phyloP scores from a whole-genome alignment of 2,888 invertebrate genomes.

The Volucella bombylans region DNA sequence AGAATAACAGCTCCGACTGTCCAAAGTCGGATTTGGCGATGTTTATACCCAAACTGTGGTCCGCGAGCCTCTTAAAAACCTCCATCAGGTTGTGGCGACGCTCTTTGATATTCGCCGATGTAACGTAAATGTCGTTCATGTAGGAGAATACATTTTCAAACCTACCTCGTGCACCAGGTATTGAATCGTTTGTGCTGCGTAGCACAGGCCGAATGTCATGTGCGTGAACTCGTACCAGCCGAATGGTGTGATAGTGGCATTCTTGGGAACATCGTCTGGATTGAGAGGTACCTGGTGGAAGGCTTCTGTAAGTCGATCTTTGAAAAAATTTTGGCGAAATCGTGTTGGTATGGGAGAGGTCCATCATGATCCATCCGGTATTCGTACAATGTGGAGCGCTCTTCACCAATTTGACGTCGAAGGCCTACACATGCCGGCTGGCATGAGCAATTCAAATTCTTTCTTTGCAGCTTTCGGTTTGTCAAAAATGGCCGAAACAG shows the following conservation, averaged over 20 bases:
- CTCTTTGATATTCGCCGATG: background rate
- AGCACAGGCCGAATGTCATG: no score
- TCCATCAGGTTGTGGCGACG: no score
- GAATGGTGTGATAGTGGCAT: constrained; percentile 37
- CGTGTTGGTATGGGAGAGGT: no score
- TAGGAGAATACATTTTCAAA: constrained; percentile 18
- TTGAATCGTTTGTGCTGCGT: constrained; percentile 19
- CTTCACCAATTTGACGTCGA: constrained; percentile 16
- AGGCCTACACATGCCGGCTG: background rate
- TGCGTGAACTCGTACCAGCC: constrained; percentile 3
- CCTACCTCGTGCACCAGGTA: constrained; percentile 10
- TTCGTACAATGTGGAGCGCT: constrained; percentile 12
- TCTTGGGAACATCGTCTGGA: constrained; percentile 24
- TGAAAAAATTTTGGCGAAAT: constrained; percentile 19
- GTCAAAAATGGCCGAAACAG: no score
- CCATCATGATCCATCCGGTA: constrained; percentile 30
- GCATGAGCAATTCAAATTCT: constrained; percentile 4
- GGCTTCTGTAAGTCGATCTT: background rate
- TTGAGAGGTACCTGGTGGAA: constrained; percentile 21
- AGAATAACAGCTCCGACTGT: constrained; percentile 10
- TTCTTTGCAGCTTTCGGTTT: constrained; percentile 10
- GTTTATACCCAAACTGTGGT: constrained; percentile 23
- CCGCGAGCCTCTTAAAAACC: no score
- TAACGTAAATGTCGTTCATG: constrained; percentile 38
- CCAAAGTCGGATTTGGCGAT: background rate